Evolutionary conservation across 2,888 invertebrate species (phyloP).

Genomic region (Phorcus lineatus): DNA sequence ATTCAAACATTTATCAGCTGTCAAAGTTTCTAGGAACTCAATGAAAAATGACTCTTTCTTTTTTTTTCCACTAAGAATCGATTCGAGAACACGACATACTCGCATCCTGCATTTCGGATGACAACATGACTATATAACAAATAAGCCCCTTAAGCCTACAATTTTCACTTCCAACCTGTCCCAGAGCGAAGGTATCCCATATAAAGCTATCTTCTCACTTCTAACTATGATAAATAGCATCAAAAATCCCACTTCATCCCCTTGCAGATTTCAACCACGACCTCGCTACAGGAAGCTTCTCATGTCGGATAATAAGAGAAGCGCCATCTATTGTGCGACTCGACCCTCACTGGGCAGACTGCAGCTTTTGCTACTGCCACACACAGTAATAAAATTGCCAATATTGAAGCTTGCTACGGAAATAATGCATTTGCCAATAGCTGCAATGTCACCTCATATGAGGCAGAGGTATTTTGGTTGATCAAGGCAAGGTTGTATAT

Average conservation of each 20-base stretch:
- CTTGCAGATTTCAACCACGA: neutral
- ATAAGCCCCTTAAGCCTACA: no score
- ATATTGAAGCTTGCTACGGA: neutral
- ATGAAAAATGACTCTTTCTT: no score
- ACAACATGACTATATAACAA: no score
- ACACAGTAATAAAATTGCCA: conserved; percentile 20
- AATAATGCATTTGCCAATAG: conserved; percentile 21
- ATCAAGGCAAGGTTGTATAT: conserved; percentile 6
- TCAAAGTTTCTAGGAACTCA: no score
- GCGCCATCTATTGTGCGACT: neutral
- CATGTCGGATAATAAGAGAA: neutral
- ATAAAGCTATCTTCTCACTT: no score
- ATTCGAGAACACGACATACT: no score
- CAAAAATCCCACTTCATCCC: neutral
- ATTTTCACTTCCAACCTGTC: neutral
- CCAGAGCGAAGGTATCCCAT: neutral
- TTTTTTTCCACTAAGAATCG: no score
- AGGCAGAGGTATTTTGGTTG: neutral
- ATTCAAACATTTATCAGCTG: no score
- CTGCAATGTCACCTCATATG: conserved; percentile 1
- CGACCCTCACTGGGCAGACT: neutral
- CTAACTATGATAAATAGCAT: no score
- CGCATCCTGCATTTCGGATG: no score
- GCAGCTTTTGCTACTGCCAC: neutral
- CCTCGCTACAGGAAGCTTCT: neutral